These are phyloP conservation scores for Urocolius indicus DNA, from an alignment of 2,113 vertebrate genomes.

Conservation along the genomic window DNA sequence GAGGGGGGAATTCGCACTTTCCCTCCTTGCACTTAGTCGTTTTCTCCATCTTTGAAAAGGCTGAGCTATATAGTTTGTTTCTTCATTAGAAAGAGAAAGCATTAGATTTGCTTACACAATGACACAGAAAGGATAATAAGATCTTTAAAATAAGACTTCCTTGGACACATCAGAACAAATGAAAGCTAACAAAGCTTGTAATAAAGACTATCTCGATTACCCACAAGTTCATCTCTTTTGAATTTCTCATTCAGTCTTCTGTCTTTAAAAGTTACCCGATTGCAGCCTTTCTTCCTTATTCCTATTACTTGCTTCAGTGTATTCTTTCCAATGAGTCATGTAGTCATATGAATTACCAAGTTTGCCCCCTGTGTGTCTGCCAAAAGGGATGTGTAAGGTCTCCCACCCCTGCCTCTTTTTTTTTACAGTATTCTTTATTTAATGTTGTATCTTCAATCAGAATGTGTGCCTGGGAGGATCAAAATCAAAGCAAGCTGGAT, in stretches of 20 bases:
- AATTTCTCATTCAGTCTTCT: neutral
- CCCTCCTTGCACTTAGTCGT: neutral
- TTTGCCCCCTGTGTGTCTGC: neutral
- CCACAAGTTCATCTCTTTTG: neutral
- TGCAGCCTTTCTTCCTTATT: neutral
- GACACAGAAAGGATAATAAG: neutral
- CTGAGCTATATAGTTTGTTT: neutral
- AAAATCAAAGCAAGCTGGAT: neutral
- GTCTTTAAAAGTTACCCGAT: neutral
- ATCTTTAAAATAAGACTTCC: neutral
- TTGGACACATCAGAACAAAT: neutral
- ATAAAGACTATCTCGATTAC: neutral
- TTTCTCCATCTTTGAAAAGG: neutral
- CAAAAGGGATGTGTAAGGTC: neutral
- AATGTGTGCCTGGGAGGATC: neutral
- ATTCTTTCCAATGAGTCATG: neutral
- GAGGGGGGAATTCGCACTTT: neutral
- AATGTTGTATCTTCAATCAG: neutral
- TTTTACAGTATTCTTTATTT: neutral
- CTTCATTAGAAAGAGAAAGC: neutral
- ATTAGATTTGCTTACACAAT: neutral
- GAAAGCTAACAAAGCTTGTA: neutral
- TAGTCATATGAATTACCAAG: neutral
- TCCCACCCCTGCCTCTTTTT: rapidly evolving
- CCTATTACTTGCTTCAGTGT: neutral